These are phyloP conservation scores for Cetonia aurata DNA, from an alignment of 2,888 invertebrate species.

Conservation along the genomic window DNA sequence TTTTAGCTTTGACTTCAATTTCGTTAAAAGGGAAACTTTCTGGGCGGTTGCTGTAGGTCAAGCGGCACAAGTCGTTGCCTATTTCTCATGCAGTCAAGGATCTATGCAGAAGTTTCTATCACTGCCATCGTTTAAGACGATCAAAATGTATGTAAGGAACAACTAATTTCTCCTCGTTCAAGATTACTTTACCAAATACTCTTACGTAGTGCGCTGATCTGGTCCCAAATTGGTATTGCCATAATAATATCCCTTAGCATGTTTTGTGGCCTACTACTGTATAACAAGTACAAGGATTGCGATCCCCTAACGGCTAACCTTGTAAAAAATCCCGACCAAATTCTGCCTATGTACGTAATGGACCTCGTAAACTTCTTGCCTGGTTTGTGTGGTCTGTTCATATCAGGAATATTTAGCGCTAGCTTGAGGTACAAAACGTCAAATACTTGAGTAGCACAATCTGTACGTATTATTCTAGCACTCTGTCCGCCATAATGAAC, in stretches of 20 bases:
- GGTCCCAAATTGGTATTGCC: constrained; percentile 67
- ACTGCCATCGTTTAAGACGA: constrained; percentile 70
- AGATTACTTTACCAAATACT: constrained; percentile 5
- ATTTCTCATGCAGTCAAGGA: constrained; percentile 71
- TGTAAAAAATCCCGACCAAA: constrained; percentile 70
- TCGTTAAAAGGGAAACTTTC: constrained; percentile 72
- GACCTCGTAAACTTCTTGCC: constrained; percentile 75
- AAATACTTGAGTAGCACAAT: neutral
- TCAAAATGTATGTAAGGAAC: constrained; percentile 65
- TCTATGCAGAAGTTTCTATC: constrained; percentile 73
- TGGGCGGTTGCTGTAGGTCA: constrained; percentile 73
- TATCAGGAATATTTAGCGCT: constrained; percentile 81
- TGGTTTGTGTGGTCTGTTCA: constrained; percentile 81
- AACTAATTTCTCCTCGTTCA: constrained; percentile 30
- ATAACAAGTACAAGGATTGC: constrained; percentile 75
- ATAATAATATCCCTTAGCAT: constrained; percentile 71
- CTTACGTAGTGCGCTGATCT: constrained; percentile 33
- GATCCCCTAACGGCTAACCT: constrained; percentile 74
- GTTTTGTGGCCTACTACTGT: constrained; percentile 73
- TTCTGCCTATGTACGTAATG: constrained; percentile 79
- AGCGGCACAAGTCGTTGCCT: constrained; percentile 68
- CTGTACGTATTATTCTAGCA: constrained; percentile 61
- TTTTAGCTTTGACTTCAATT: constrained; percentile 72
- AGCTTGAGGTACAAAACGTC: constrained; percentile 71
- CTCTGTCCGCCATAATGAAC: constrained; percentile 75